A percentile compares a stretch with the other conserved stretches of the same genome.
Evolutionary conservation across 1,140 invertebrate genomes (phyloP).

Genomic region (Drosophila mayri): DNA sequence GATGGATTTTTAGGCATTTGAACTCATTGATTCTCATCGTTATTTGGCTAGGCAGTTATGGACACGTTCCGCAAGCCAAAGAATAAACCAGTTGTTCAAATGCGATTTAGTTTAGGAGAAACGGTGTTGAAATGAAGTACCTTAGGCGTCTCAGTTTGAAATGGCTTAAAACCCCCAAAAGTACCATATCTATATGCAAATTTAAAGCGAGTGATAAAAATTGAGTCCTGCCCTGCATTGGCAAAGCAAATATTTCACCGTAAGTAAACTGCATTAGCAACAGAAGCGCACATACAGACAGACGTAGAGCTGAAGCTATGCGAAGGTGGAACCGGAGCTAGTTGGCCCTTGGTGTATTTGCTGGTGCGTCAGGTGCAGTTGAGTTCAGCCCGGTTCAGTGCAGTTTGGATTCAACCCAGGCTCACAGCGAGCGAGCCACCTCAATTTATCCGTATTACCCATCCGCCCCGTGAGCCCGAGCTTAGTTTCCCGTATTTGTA

Average conservation of each 20-base stretch:
- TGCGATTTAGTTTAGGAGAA: not conserved
- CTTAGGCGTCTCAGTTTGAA: too few relatives aligned
- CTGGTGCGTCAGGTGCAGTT: slow-evolving; percentile 67
- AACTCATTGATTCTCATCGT: not conserved
- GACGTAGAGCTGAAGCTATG: not conserved
- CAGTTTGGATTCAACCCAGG: slow-evolving; percentile 26
- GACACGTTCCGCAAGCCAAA: slow-evolving; percentile 30
- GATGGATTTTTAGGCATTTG: not conserved
- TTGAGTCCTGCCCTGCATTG: slow-evolving; percentile 43
- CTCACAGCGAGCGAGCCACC: not conserved
- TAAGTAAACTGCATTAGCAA: slow-evolving; percentile 76
- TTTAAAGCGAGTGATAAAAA: slow-evolving; percentile 47
- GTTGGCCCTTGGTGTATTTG: slow-evolving; percentile 64
- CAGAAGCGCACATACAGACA: slow-evolving; percentile 27
- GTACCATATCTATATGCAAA: slow-evolving; percentile 26
- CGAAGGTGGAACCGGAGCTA: slow-evolving; percentile 22
- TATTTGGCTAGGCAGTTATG: slow-evolving; percentile 24
- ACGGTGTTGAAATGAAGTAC: not conserved
- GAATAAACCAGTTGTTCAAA: slow-evolving; percentile 3
- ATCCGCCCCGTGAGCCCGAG: slow-evolving; percentile 11
- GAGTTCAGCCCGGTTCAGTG: slow-evolving; percentile 29
- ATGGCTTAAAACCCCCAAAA: slow-evolving; percentile 6
- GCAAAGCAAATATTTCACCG: slow-evolving; percentile 73
- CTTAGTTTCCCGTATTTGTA: slow-evolving; percentile 38
- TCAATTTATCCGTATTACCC: slow-evolving; percentile 6